Base-by-base conservation (phyloP, 2,113 vertebrate genomes). In the Galemys pyrenaicus region DNA sequence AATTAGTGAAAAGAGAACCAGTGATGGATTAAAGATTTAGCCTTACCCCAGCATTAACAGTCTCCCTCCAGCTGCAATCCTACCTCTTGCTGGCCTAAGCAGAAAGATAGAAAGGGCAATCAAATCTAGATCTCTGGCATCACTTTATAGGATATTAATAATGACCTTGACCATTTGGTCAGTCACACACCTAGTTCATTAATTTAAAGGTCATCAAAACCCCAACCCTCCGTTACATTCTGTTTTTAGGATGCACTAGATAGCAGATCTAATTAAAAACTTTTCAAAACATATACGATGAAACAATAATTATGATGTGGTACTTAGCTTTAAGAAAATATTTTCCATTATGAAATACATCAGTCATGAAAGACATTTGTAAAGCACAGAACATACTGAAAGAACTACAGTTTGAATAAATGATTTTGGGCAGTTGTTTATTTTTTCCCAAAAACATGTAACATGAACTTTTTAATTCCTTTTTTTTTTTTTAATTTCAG, bases 321-420 rank as follows among this genome's bases (percentile, higher is more conserved):
- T 91, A 84, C 46, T 75, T 58, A 9, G 49, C 54, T 87, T 78
- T 80, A 2, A 54, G 60, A 89, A 74, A 37, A 9, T 24, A 62
- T 1, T 68, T 79, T 58, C 30, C 37, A 91, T 30, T 60, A 82
- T 56, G 89, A 89, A 94, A 79, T 39, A 78, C 22, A 75, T 13
- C 32, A 19, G 82, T 68, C 46, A 83, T 56, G 12, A 49, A 83
- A 95, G 12, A 74, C 60, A 9, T 70, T 51, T 86, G 17, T 51
- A 62, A 88, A 87, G 17, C 49, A 94, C 13, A 83, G 88, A 71
- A 86, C 56, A 85, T 20, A 88, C 13, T 39, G 83, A 35, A 94
- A 96, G 83, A 94, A 71, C 60, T 37, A 85, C 95, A 35, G 26
- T 67, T 64, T 95, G 74, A 88, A 95, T 56, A 92, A 75, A 81